phyloP scores from a whole-genome alignment of 2,888 invertebrate species.

The Ectemnius lituratus region DNA sequence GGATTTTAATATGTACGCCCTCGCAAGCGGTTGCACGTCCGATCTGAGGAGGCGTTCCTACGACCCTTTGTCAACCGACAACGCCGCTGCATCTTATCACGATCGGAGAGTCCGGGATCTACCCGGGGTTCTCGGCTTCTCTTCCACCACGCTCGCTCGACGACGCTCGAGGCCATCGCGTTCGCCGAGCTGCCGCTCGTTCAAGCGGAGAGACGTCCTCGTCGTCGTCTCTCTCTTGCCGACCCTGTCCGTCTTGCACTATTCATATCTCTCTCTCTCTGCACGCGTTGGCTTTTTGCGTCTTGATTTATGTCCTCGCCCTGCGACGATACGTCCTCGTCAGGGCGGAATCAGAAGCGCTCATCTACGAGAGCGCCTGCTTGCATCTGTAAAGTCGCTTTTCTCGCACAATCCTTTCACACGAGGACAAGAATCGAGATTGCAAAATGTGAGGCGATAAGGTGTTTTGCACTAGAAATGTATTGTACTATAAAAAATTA shows the following conservation, averaged over 20 bases:
- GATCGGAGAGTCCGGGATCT: slow-evolving; percentile 65
- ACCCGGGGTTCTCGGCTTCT: slow-evolving; percentile 48
- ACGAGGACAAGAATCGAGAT: background rate
- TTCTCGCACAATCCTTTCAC: no score
- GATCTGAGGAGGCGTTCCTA: slow-evolving; percentile 72
- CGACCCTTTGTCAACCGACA: slow-evolving; percentile 75
- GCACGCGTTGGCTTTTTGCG: slow-evolving; percentile 41
- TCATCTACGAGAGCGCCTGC: background rate
- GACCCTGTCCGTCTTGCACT: slow-evolving; percentile 7
- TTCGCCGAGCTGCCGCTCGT: slow-evolving; percentile 59
- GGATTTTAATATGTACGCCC: slow-evolving; percentile 75
- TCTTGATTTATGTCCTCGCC: slow-evolving; percentile 50
- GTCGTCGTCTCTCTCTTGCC: slow-evolving; percentile 32
- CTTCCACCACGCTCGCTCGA: slow-evolving; percentile 55
- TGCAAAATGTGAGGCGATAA: no score
- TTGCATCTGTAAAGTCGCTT: background rate
- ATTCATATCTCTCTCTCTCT: slow-evolving; percentile 61
- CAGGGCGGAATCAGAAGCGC: slow-evolving; percentile 10
- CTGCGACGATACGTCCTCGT: slow-evolving; percentile 53
- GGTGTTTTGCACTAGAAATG: no score
- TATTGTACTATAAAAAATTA: no score
- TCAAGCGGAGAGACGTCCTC: slow-evolving; percentile 59
- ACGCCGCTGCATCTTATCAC: slow-evolving; percentile 74
- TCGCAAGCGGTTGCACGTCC: slow-evolving; percentile 72
- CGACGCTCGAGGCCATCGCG: slow-evolving; percentile 62